Evolutionary conservation across 2,797 vertebrate genomes (phyloP).

Genomic region (Brachyrhaphis roseni): DNA sequence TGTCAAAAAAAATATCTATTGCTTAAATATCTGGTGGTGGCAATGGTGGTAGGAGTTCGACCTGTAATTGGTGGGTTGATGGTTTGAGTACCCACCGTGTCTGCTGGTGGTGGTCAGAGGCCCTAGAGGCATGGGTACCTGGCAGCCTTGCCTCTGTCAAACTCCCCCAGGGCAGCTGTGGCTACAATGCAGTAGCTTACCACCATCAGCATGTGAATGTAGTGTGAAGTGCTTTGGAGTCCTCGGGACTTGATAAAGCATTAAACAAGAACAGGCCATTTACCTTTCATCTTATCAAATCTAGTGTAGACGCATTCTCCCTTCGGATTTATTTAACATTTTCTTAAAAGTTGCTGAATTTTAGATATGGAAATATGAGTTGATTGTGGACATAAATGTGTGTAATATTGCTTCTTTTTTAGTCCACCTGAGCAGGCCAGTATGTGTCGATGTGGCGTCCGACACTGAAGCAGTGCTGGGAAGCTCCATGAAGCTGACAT

Average conservation of each 20-base stretch:
- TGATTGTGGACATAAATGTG: conserved; percentile 3
- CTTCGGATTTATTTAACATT: not conserved
- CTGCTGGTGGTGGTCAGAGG: no score
- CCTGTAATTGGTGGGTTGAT: no score
- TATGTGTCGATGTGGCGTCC: conserved; percentile 92
- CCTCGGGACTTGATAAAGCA: no score
- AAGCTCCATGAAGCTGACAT: conserved; percentile 86
- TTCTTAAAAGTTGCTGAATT: not conserved
- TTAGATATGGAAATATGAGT: not conserved
- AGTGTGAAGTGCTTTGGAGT: no score
- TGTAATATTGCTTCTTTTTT: conserved; percentile 28
- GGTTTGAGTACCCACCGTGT: no score
- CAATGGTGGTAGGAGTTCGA: no score
- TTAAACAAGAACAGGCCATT: no score
- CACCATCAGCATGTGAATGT: no score
- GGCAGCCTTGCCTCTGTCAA: no score
- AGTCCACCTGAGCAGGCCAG: conserved; percentile 84
- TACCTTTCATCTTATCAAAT: not conserved
- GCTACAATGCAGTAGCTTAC: no score
- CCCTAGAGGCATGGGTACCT: no score
- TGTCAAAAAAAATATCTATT: not conserved
- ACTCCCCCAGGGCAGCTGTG: no score
- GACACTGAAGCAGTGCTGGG: conserved; percentile 89
- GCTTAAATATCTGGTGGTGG: not conserved
- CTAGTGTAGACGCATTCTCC: not conserved